Evolutionary conservation across 2,888 invertebrate species (phyloP).

Genomic region (Zaprionus lineosus): DNA sequence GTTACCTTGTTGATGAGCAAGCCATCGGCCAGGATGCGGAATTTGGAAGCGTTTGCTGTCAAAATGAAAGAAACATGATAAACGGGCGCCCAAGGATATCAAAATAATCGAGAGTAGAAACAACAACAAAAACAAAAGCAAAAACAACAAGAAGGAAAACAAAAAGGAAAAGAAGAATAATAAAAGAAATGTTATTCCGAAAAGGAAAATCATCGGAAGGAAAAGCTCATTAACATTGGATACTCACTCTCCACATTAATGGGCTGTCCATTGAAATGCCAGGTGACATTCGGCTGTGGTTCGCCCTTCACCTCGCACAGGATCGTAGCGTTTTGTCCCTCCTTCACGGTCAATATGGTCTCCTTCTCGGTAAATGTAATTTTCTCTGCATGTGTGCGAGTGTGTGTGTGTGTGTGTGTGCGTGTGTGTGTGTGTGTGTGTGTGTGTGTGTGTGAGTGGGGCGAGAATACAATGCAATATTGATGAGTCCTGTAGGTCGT

Average conservation of each 20-base stretch:
- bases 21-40: constrained; percentile 84
- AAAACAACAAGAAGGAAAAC: background rate
- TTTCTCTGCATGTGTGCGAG: constrained; percentile 82
- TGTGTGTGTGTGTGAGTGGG: constrained; percentile 44
- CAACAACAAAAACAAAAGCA: constrained; percentile 1
- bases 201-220: constrained; percentile 1
- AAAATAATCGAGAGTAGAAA: constrained; percentile 12
- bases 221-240: constrained; percentile 54
- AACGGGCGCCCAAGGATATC: constrained; percentile 24
- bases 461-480: background rate
- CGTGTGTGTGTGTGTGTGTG: constrained; percentile 2
- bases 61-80: constrained; percentile 39
- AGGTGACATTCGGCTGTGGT: constrained; percentile 83
- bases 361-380: constrained; percentile 85
- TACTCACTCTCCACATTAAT: constrained; percentile 78
- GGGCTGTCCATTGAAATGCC: constrained; percentile 83
- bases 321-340: constrained; percentile 83
- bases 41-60: constrained; percentile 79
- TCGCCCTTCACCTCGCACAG: constrained; percentile 83
- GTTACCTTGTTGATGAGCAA: constrained; percentile 85
- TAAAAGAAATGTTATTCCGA: no score
- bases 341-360: constrained; percentile 83
- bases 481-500: constrained; percentile 4
- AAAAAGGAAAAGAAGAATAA: background rate
- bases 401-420: constrained; percentile 36